Evolutionary conservation across 2,888 invertebrate genomes (phyloP).

Genomic region (Drosophila atripex): DNA sequence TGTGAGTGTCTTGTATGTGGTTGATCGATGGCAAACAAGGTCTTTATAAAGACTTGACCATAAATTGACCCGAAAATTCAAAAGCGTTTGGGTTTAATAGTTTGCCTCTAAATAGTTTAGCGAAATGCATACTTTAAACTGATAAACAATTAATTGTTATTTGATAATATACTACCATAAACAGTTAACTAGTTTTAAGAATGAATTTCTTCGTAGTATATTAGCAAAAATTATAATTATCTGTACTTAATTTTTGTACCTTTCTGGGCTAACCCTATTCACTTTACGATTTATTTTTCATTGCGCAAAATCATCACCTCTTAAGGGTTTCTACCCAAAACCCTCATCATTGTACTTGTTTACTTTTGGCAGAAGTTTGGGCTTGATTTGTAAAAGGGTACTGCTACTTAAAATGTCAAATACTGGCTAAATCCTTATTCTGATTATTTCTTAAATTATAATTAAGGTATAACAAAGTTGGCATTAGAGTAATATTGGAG

Average conservation of each 20-base stretch:
- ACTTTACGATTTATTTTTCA: neutral
- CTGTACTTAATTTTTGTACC: neutral
- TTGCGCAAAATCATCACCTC: slow-evolving; percentile 4
- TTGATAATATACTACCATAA: too few relatives aligned
- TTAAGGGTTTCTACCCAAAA: neutral
- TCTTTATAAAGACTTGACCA: slow-evolving; percentile 12
- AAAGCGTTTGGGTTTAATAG: neutral
- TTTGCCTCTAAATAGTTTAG: neutral
- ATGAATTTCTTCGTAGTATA: neutral
- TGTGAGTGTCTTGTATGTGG: slow-evolving; percentile 50
- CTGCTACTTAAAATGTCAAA: neutral
- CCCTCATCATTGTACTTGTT: slow-evolving; percentile 15
- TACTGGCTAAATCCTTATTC: neutral
- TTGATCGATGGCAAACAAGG: slow-evolving; percentile 42
- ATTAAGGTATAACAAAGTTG: too few relatives aligned
- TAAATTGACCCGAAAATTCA: slow-evolving; percentile 4
- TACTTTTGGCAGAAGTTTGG: slow-evolving; percentile 3
- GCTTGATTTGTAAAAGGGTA: neutral
- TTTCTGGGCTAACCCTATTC: neutral
- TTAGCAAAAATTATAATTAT: neutral
- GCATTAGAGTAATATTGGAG: too few relatives aligned
- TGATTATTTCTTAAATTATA: neutral
- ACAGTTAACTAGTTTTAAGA: neutral
- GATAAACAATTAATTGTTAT: neutral
- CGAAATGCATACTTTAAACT: too few relatives aligned